Conservation (phyloP, 2,888 invertebrate species). For the Apomyelois bistriatella region DNA sequence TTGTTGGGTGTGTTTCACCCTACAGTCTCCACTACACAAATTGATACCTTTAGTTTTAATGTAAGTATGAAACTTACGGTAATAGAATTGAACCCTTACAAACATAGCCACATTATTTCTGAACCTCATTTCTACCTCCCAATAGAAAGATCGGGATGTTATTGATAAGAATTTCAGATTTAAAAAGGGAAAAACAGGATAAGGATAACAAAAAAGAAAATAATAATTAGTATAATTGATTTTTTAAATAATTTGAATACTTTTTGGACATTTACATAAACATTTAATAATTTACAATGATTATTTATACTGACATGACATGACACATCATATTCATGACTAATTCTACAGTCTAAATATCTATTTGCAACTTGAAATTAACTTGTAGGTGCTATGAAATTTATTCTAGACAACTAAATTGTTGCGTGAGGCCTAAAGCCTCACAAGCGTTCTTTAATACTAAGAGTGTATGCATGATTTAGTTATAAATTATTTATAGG, state of each 20-base stretch:
- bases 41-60: too few relatives aligned
- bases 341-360: conserved; percentile 69
- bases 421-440: conserved; percentile 64
- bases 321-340: conserved; percentile 76
- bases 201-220: conserved; percentile 71
- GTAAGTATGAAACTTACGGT: too few relatives aligned
- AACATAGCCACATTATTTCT: too few relatives aligned
- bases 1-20: too few relatives aligned
- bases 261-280: conserved; percentile 81
- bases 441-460: conserved; percentile 66
- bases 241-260: conserved; percentile 80
- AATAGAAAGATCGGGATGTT: too few relatives aligned
- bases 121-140: too few relatives aligned
- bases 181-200: conserved; percentile 36
- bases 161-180: too few relatives aligned
- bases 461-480: conserved; percentile 79
- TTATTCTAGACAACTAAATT: conserved; percentile 72
- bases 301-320: conserved; percentile 79
- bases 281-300: conserved; percentile 81
- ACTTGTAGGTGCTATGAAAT: conserved; percentile 75
- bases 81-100: too few relatives aligned
- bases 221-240: conserved; percentile 70
- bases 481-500: conserved; percentile 74
- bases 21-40: too few relatives aligned
- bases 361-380: conserved; percentile 75